phyloP scores from a whole-genome alignment of 2,797 vertebrate species.

The Thamnophis elegans region DNA sequence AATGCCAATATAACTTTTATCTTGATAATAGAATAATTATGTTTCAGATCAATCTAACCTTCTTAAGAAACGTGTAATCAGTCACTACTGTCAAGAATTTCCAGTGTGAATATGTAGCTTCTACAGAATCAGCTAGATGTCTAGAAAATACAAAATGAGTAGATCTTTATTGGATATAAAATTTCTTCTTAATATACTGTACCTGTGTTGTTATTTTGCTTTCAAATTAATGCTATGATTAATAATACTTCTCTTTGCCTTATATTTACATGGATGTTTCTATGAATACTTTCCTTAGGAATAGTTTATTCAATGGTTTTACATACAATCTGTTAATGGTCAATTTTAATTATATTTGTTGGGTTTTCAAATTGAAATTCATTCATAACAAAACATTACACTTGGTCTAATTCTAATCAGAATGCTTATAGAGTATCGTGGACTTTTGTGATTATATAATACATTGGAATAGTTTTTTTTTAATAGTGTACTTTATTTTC shows the following conservation, averaged over 20 bases:
- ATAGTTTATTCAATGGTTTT: constrained; percentile 22
- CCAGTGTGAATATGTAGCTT: background rate
- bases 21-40: background rate
- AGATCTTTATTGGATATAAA: background rate
- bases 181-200: background rate
- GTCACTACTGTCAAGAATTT: background rate
- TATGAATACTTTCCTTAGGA: background rate
- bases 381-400: background rate
- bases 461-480: background rate
- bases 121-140: background rate
- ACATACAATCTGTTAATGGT: background rate
- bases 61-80: background rate
- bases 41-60: background rate
- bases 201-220: background rate
- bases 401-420: background rate
- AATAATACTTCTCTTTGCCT: background rate
- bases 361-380: background rate
- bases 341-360: constrained; percentile 17
- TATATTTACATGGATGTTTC: background rate
- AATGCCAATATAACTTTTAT: background rate
- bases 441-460: constrained; percentile 11
- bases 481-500: constrained; percentile 13
- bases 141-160: background rate
- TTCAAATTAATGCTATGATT: background rate
- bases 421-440: constrained; percentile 6